phyloP scores from a whole-genome alignment of 1,140 invertebrate species.

The Pseudomyrmex pallidus region DNA sequence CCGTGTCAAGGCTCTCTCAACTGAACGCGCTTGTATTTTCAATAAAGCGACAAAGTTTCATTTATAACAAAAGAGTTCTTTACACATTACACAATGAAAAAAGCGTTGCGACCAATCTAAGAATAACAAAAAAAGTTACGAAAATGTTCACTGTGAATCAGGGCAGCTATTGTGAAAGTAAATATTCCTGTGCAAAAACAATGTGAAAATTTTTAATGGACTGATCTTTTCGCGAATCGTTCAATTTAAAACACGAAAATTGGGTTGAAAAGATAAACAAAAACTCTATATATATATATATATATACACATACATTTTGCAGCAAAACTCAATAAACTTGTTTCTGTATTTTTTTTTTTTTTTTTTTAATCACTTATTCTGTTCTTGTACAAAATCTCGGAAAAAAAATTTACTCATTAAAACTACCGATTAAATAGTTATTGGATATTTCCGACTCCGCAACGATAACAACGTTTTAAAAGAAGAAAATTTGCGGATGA shows the following conservation, averaged over 20 bases:
- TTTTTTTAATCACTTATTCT: background rate
- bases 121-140: background rate
- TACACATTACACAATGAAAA: background rate
- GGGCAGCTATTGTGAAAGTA: no score
- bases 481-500: conserved; percentile 7
- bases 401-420: conserved; percentile 30
- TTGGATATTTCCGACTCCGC: conserved; percentile 32
- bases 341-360: background rate
- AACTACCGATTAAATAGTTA: conserved; percentile 34
- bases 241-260: background rate
- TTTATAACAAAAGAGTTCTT: conserved; percentile 20
- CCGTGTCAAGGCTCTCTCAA: conserved; percentile 59
- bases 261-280: conserved; percentile 15
- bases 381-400: background rate
- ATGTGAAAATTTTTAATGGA: background rate
- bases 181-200: background rate
- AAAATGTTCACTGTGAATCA: background rate
- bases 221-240: background rate
- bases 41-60: conserved; percentile 30
- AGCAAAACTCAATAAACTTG: conserved; percentile 14
- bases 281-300: background rate
- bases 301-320: conserved; percentile 1
- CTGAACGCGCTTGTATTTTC: conserved; percentile 11
- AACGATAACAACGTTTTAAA: conserved; percentile 30
- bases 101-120: background rate